Evolutionary conservation across 1,140 invertebrate genomes (phyloP).

Genomic region (Saccostrea echinata): DNA sequence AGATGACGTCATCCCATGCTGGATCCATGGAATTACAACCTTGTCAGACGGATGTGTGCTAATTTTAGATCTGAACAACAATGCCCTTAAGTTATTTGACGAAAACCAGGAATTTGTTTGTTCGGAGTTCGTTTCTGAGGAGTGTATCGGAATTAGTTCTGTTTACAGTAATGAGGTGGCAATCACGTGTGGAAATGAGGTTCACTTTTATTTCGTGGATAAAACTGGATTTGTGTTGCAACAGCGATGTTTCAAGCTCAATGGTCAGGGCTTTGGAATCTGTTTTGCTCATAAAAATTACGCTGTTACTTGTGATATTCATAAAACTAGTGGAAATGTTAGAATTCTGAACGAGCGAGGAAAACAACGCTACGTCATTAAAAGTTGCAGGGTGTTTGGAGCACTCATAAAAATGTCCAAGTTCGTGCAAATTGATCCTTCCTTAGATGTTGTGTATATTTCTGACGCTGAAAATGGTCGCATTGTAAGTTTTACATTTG

Average conservation of each 20-base stretch:
- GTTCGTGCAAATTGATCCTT: slow-evolving; percentile 26
- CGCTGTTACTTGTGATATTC: slow-evolving; percentile 38
- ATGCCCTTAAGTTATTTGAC: slow-evolving; percentile 33
- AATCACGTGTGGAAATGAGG: slow-evolving; percentile 34
- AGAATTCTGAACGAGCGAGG: slow-evolving; percentile 36
- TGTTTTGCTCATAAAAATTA: slow-evolving; percentile 25
- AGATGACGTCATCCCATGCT: slow-evolving; percentile 26
- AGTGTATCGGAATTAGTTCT: slow-evolving; percentile 23
- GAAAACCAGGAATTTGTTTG: slow-evolving; percentile 20
- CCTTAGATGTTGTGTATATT: slow-evolving; percentile 24
- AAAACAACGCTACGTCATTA: slow-evolving; percentile 46
- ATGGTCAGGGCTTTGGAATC: slow-evolving; percentile 39
- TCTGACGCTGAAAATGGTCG: slow-evolving; percentile 37
- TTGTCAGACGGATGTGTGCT: slow-evolving; percentile 29
- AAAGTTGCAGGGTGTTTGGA: slow-evolving; percentile 32
- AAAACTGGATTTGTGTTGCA: slow-evolving; percentile 29
- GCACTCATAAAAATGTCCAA: slow-evolving; percentile 32
- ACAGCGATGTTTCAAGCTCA: slow-evolving; percentile 43
- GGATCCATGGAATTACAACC: slow-evolving; percentile 27
- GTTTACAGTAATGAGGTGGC: slow-evolving; percentile 40
- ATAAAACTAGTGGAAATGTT: neutral
- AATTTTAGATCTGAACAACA: slow-evolving; percentile 38
- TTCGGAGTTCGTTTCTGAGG: slow-evolving; percentile 18
- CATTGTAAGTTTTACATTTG: slow-evolving; percentile 37
- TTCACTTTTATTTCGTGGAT: slow-evolving; percentile 38